Evolutionary conservation across 2,113 vertebrate genomes (phyloP).

Genomic region (Archilochus colubris): DNA sequence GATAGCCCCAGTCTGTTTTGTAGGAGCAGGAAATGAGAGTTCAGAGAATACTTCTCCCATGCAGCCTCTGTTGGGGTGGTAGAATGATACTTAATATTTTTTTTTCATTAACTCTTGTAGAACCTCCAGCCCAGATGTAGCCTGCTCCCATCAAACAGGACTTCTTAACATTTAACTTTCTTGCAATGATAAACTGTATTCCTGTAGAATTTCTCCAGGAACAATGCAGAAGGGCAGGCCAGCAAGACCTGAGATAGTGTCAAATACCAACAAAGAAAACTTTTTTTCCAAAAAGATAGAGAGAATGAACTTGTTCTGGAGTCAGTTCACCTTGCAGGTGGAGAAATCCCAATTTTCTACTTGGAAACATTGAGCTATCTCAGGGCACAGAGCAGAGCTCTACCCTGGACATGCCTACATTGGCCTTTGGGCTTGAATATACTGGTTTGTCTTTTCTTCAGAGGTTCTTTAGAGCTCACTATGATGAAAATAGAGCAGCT

Average conservation of each 20-base stretch:
- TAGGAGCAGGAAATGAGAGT: not conserved
- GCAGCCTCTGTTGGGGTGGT: not conserved
- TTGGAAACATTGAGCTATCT: not conserved
- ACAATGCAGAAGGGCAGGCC: not conserved
- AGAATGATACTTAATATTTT: not conserved
- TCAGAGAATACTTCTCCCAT: not conserved
- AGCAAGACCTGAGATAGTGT: not conserved
- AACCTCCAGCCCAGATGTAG: not conserved
- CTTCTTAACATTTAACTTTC: not conserved
- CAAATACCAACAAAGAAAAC: not conserved
- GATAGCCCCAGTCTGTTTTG: not conserved
- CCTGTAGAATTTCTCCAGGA: not conserved
- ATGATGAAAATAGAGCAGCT: not conserved
- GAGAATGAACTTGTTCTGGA: not conserved
- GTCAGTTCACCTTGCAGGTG: not conserved
- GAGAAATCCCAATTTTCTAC: not conserved
- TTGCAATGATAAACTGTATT: not conserved
- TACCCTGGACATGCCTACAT: not conserved
- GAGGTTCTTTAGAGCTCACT: not conserved
- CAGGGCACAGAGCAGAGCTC: not conserved
- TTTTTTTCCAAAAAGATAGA: not conserved
- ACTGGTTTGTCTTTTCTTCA: not conserved
- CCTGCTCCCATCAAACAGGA: not conserved
- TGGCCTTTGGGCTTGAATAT: not conserved
- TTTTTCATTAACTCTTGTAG: not conserved